A percentile compares a stretch with the other conserved stretches of the same genome.
phyloP scores from a whole-genome alignment of 30 jellyfish, hydroid and myxozoan species.

The Pelagia noctiluca region DNA sequence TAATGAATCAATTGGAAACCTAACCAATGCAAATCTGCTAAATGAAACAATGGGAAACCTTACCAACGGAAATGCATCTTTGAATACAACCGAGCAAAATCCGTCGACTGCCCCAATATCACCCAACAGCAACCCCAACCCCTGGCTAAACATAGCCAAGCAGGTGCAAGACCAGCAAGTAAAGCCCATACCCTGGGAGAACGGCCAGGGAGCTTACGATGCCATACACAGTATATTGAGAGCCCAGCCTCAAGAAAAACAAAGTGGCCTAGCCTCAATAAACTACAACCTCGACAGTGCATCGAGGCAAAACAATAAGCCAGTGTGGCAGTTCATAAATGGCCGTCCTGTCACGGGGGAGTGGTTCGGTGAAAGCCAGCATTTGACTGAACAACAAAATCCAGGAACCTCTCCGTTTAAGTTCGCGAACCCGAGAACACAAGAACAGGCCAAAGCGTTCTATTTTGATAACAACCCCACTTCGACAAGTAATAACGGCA shows the following conservation, averaged over 20 bases:
- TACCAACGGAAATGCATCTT: neutral
- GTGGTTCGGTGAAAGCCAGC: slow-evolving; percentile 27
- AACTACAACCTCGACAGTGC: slow-evolving; percentile 30
- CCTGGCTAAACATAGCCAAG: slow-evolving; percentile 62
- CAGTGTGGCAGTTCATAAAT: slow-evolving; percentile 57
- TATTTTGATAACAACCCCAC: no score
- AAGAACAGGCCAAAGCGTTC: slow-evolving; percentile 29
- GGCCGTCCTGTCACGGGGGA: slow-evolving; percentile 42
- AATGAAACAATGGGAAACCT: neutral
- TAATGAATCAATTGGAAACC: neutral
- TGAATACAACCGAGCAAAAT: neutral
- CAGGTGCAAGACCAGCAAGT: slow-evolving; percentile 41
- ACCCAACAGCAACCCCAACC: slow-evolving; percentile 17
- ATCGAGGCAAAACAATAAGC: neutral
- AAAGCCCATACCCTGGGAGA: slow-evolving; percentile 61
- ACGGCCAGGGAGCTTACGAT: slow-evolving; percentile 57
- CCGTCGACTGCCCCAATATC: neutral
- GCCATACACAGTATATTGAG: slow-evolving; percentile 17
- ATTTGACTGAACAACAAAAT: slow-evolving; percentile 25
- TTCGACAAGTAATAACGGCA: no score
- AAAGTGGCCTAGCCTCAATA: slow-evolving; percentile 37
- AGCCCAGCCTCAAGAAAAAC: neutral
- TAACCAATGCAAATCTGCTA: neutral
- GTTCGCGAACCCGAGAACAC: slow-evolving; percentile 70
- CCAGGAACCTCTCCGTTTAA: slow-evolving; percentile 61